A percentile compares a stretch with the other conserved stretches of the same genome.
phyloP scores from a whole-genome alignment of 2,113 vertebrate species.

The Labrus mixtus region DNA sequence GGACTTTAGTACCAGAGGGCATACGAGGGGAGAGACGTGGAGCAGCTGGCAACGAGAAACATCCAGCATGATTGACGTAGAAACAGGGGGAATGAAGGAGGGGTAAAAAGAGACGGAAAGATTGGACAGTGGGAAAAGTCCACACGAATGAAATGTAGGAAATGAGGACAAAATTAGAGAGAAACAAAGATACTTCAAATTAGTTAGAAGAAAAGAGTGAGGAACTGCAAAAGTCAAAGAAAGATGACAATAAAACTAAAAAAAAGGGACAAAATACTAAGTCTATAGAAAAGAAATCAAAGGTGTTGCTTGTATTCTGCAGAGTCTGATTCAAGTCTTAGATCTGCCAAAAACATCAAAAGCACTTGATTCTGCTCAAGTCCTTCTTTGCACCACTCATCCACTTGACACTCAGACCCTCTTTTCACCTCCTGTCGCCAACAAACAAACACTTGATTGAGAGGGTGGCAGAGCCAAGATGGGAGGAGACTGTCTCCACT shows the following conservation, averaged over 20 bases:
- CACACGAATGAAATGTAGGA: slow-evolving; percentile 53
- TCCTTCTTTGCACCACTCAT: slow-evolving; percentile 39
- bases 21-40: slow-evolving; percentile 42
- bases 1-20: slow-evolving; percentile 68
- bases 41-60: slow-evolving; percentile 59
- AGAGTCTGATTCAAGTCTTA: slow-evolving; percentile 32
- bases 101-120: slow-evolving; percentile 32
- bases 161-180: background rate
- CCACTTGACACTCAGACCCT: slow-evolving; percentile 62
- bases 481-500: slow-evolving; percentile 34
- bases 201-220: too few species aligned
- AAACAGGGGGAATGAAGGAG: slow-evolving; percentile 26
- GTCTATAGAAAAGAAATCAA: slow-evolving; percentile 28
- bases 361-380: slow-evolving; percentile 57
- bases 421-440: slow-evolving; percentile 60
- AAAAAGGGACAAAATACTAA: background rate
- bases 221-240: too few species aligned
- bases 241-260: too few species aligned
- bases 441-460: slow-evolving; percentile 72
- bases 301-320: slow-evolving; percentile 26
- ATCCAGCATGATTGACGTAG: slow-evolving; percentile 65
- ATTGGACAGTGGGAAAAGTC: slow-evolving; percentile 73
- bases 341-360: slow-evolving; percentile 53
- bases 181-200: too few species aligned
- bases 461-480: slow-evolving; percentile 46